Percentiles rank a stretch among this genome's conserved stretches.
These are phyloP conservation scores for Pristionchus fissidentatus DNA, from an alignment of 2,888 invertebrate species.

Conservation along the genomic window DNA sequence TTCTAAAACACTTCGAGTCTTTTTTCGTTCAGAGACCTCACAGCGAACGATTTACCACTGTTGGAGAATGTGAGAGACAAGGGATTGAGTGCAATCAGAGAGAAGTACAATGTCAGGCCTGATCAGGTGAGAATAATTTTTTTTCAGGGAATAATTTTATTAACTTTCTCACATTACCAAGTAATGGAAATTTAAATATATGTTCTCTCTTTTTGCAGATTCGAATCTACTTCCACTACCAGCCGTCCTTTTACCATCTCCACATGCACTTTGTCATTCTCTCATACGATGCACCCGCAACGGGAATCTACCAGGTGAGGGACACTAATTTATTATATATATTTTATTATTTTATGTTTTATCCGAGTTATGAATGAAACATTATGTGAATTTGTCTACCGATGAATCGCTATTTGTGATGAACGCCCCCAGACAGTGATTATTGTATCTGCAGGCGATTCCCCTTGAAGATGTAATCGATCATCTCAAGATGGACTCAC, in stretches of 20 bases:
- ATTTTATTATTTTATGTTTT: too few relatives aligned
- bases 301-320: conserved; percentile 51
- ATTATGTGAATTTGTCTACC: too few relatives aligned
- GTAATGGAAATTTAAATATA: neutral
- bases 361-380: too few relatives aligned
- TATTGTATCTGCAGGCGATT: conserved; percentile 56
- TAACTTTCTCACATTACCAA: neutral
- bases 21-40: conserved; percentile 81
- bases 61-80: conserved; percentile 86
- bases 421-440: too few relatives aligned
- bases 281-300: conserved; percentile 64
- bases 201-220: neutral
- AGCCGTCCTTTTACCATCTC: conserved; percentile 95
- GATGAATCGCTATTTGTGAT: too few relatives aligned
- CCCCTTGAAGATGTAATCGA: conserved; percentile 89
- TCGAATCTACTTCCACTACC: conserved; percentile 77
- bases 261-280: conserved; percentile 84
- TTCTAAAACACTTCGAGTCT: neutral
- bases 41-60: conserved; percentile 85
- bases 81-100: conserved; percentile 84
- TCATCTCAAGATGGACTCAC: conserved; percentile 87
- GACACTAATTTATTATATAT: neutral
- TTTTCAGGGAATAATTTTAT: conserved; percentile 21
- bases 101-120: conserved; percentile 84
- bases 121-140: conserved; percentile 78